Conservation (phyloP, 2,888 invertebrate genomes). For the Anorthoa munda region DNA sequence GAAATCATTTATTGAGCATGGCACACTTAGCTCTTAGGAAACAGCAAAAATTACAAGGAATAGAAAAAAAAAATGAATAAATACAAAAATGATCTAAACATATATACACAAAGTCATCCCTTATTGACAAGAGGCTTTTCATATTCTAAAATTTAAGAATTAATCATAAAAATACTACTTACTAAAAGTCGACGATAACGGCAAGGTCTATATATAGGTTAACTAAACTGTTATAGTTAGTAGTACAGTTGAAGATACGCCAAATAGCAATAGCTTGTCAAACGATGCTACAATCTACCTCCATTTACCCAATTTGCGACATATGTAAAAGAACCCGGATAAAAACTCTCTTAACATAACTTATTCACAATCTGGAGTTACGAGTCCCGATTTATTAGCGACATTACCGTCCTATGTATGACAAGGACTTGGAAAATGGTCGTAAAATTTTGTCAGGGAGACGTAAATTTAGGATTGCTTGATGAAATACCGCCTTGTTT, state of each 20-base stretch:
- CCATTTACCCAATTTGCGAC: constrained; percentile 8
- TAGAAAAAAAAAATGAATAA: not conserved
- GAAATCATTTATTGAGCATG: not conserved
- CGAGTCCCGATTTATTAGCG: constrained; percentile 58
- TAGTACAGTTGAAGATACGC: constrained; percentile 5
- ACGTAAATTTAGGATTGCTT: constrained; percentile 37
- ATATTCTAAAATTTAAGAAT: no score
- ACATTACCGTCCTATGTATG: constrained; percentile 35
- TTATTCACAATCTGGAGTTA: constrained; percentile 55
- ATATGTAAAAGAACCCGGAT: constrained; percentile 6
- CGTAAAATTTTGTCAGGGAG: constrained; percentile 43
- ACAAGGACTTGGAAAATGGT: constrained; percentile 35
- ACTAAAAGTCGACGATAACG: no score
- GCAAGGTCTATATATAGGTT: no score
- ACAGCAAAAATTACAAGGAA: not conserved
- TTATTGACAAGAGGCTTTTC: no score
- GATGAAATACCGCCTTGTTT: constrained; percentile 36
- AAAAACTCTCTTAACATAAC: constrained; percentile 39
- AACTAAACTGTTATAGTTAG: not conserved
- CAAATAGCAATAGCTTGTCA: constrained; percentile 21
- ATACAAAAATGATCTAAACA: not conserved
- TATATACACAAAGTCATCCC: not conserved
- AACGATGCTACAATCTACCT: constrained; percentile 18
- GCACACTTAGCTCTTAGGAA: no score
- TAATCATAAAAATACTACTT: no score